These are phyloP conservation scores for Cassiopea andromeda DNA, from an alignment of 30 jellyfish, hydroid and myxozoan genomes.

Conservation along the genomic window DNA sequence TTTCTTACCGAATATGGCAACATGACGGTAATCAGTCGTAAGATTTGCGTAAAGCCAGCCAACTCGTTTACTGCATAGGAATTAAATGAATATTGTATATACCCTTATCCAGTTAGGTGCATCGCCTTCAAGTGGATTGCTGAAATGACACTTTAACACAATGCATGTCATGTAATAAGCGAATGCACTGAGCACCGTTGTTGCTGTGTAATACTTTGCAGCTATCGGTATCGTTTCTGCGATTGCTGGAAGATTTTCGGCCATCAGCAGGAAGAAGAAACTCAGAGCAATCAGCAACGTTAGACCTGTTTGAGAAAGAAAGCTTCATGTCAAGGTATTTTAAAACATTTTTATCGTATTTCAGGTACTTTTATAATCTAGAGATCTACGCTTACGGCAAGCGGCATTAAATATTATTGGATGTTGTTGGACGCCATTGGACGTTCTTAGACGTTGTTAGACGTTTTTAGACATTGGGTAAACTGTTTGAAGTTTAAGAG, in stretches of 20 bases:
- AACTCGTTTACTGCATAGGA: background rate
- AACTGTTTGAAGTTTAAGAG: no score
- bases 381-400: no score
- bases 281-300: conserved; percentile 81
- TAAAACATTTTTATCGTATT: no score
- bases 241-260: conserved; percentile 83
- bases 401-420: no score
- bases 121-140: conserved; percentile 85
- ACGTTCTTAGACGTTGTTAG: no score
- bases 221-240: conserved; percentile 74
- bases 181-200: conserved; percentile 72
- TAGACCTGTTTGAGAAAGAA: conserved; percentile 42
- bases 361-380: no score
- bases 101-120: conserved; percentile 84
- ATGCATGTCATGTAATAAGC: conserved; percentile 88
- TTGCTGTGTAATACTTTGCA: conserved; percentile 74
- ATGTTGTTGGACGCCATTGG: no score
- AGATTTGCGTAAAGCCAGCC: no score
- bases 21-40: no score
- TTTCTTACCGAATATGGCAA: no score
- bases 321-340: background rate
- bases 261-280: conserved; percentile 83
- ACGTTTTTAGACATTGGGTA: no score
- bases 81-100: background rate
- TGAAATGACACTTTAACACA: conserved; percentile 71